Evolutionary conservation across 1,140 invertebrate species (phyloP).

Genomic region (Drosophila pallidifrons): DNA sequence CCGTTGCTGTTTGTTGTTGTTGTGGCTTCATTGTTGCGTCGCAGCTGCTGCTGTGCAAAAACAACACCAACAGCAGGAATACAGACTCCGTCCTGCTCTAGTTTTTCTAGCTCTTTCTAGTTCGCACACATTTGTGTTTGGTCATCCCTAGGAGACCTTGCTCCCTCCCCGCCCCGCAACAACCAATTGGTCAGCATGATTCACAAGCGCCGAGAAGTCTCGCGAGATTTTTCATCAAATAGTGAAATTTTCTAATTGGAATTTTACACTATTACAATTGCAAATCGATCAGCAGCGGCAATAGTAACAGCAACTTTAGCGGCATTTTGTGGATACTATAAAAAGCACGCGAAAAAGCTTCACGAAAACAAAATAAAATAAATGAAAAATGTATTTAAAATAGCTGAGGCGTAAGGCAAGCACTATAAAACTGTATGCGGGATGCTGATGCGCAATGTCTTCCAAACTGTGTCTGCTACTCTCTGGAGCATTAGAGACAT

Average conservation of each 20-base stretch:
- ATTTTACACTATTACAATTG: not conserved
- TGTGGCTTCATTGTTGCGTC: conserved; percentile 57
- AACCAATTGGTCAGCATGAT: conserved; percentile 11
- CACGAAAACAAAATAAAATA: not conserved
- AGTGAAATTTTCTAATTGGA: conserved; percentile 21
- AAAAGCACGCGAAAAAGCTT: conserved; percentile 2
- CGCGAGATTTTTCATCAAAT: conserved; percentile 26
- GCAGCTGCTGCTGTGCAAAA: conserved; percentile 63
- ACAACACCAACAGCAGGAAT: conserved; percentile 25
- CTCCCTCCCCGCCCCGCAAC: not conserved
- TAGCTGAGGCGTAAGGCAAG: not conserved
- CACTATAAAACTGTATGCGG: conserved; percentile 13
- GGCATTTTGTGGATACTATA: conserved; percentile 10
- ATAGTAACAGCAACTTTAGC: not conserved
- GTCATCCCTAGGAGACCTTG: conserved; percentile 17
- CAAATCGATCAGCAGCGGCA: not conserved
- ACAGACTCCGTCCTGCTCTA: not conserved
- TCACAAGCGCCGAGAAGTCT: conserved; percentile 38
- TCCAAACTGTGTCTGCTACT: not conserved
- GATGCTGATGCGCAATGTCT: conserved; percentile 2
- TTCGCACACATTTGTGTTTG: conserved; percentile 16
- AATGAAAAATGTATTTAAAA: conserved; percentile 1
- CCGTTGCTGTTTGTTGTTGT: conserved; percentile 67
- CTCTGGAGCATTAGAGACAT: not conserved
- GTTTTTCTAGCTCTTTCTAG: conserved; percentile 7